phyloP scores from a whole-genome alignment of 2,797 vertebrate genomes.

The Astyanax mexicanus region DNA sequence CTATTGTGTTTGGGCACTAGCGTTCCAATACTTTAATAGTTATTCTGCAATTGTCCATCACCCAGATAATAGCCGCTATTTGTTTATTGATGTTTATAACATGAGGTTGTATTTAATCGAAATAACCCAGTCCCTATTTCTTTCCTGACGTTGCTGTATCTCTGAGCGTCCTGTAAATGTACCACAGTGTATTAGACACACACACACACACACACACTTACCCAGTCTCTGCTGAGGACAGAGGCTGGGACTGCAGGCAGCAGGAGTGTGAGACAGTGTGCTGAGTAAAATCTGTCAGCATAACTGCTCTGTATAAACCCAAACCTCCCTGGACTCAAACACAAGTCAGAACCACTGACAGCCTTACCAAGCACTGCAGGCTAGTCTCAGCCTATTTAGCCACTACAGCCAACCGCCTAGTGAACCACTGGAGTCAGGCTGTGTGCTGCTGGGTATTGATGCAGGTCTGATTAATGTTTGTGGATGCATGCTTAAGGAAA shows the following conservation, averaged over 20 bases:
- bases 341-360: not conserved
- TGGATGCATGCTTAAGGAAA: not conserved
- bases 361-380: not conserved
- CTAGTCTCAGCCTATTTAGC: not conserved
- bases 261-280: slow-evolving; percentile 15
- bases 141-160: not conserved
- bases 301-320: slow-evolving; percentile 3
- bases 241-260: not conserved
- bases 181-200: not conserved
- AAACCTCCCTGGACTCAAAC: not conserved
- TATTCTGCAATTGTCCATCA: too few species aligned
- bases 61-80: too few species aligned
- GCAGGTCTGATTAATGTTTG: not conserved
- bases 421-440: not conserved
- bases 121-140: too few species aligned
- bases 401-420: not conserved
- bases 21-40: too few species aligned
- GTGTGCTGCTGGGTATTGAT: not conserved
- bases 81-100: too few species aligned
- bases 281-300: slow-evolving; percentile 13
- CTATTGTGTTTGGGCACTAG: too few species aligned
- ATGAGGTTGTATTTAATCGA: too few species aligned
- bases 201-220: not conserved
- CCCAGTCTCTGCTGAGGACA: not conserved
- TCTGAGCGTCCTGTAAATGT: not conserved